These are phyloP conservation scores for Orycteropus afer DNA, from an alignment of 2,113 vertebrate species.

Conservation along the genomic window DNA sequence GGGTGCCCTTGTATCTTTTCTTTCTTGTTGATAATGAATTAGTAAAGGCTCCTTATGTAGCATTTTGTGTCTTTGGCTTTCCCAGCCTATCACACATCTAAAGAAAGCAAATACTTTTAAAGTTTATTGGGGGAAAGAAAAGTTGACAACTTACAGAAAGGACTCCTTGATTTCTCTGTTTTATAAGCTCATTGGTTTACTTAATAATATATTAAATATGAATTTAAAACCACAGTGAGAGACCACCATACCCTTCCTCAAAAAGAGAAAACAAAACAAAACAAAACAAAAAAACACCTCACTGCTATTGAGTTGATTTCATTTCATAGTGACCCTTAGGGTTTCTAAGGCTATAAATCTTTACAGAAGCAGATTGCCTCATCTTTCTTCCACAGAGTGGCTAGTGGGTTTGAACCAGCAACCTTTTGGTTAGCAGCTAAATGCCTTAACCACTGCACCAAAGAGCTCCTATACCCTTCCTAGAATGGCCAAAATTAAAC, in stretches of 20 bases:
- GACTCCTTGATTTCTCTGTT: neutral
- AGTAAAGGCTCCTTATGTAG: neutral
- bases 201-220: neutral
- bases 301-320: too few species aligned
- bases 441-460: too few species aligned
- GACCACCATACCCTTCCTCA: neutral
- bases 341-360: too few species aligned
- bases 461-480: neutral
- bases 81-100: neutral
- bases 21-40: neutral
- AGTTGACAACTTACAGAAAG: neutral
- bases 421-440: too few species aligned
- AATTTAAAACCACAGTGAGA: neutral
- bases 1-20: neutral
- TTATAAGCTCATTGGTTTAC: neutral
- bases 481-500: neutral
- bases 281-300: too few species aligned
- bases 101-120: neutral
- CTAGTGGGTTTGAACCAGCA: too few species aligned
- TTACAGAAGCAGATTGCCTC: too few species aligned
- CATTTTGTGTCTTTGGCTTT: neutral
- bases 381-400: too few species aligned
- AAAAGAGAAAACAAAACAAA: too few species aligned
- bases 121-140: neutral
- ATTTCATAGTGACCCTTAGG: too few species aligned